A percentile compares a stretch with the other conserved stretches of the same genome.
These are phyloP conservation scores for Ellobius talpinus DNA, from an alignment of 2,113 vertebrate species.

Conservation along the genomic window DNA sequence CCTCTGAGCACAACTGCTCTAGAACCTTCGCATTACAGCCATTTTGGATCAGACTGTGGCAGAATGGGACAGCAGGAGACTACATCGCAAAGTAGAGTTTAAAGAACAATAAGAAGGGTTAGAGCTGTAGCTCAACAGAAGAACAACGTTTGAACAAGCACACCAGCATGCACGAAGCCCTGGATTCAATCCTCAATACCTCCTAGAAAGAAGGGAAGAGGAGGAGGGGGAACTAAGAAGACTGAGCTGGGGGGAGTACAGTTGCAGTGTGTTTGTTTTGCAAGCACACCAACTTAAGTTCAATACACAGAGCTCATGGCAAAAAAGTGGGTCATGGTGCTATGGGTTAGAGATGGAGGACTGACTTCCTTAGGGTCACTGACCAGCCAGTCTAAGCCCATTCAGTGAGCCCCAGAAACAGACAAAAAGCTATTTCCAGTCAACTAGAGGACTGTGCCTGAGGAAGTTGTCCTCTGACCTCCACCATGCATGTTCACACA, in stretches of 20 bases:
- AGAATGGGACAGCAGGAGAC: neutral
- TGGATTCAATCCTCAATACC: neutral
- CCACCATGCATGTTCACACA: neutral
- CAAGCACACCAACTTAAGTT: neutral
- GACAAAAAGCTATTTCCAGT: neutral
- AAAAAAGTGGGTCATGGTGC: no score
- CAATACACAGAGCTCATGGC: neutral
- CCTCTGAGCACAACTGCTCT: neutral
- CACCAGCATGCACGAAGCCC: neutral
- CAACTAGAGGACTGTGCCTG: no score
- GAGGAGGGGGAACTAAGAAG: neutral
- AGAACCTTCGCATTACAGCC: neutral
- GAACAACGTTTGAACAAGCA: neutral
- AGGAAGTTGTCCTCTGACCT: neutral
- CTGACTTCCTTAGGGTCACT: neutral
- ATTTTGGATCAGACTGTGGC: neutral
- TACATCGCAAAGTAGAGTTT: neutral
- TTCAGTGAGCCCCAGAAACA: neutral
- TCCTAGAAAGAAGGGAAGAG: neutral
- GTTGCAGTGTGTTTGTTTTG: neutral
- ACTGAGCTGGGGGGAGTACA: neutral
- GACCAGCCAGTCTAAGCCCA: neutral
- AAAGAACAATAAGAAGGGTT: neutral
- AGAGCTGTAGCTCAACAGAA: neutral
- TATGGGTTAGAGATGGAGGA: neutral